Percentiles rank a stretch among this genome's conserved stretches.
Evolutionary conservation across 2,888 invertebrate genomes (phyloP).

Genomic region (Synanthedon formicaeformis): DNA sequence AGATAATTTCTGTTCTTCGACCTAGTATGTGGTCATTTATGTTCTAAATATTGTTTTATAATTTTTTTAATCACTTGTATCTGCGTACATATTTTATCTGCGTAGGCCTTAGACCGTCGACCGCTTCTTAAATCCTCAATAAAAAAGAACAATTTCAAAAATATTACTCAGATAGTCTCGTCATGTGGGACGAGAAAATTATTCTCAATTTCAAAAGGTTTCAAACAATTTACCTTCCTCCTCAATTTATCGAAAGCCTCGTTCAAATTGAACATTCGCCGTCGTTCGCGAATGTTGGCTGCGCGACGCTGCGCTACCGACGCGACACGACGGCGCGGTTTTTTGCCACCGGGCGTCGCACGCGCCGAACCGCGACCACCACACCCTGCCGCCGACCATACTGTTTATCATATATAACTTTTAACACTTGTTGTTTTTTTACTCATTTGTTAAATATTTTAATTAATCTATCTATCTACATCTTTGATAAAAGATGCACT

Average conservation of each 20-base stretch:
- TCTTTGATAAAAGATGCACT: too few relatives aligned
- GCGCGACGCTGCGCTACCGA: slow-evolving; percentile 91
- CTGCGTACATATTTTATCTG: too few relatives aligned
- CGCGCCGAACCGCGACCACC: slow-evolving; percentile 38
- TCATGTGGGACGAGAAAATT: too few relatives aligned
- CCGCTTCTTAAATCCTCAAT: too few relatives aligned
- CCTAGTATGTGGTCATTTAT: too few relatives aligned
- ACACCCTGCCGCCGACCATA: slow-evolving; percentile 59
- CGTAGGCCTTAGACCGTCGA: too few relatives aligned
- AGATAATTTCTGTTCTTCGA: too few relatives aligned
- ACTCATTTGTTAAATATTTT: slow-evolving; percentile 3
- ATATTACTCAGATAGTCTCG: too few relatives aligned
- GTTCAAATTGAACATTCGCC: slow-evolving; percentile 95
- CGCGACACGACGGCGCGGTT: slow-evolving; percentile 87
- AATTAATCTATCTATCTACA: not conserved
- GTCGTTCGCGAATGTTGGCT: slow-evolving; percentile 91
- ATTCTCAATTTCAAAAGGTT: too few relatives aligned
- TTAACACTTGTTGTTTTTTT: not conserved
- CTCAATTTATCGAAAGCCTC: slow-evolving; percentile 94
- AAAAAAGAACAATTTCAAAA: too few relatives aligned
- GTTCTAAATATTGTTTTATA: too few relatives aligned
- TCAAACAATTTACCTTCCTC: slow-evolving; percentile 73
- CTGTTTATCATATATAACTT: slow-evolving; percentile 19
- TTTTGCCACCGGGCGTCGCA: slow-evolving; percentile 72
- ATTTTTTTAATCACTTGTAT: too few relatives aligned